These are phyloP conservation scores for Caenorhabditis drosophilae DNA, from an alignment of 2,888 invertebrate genomes.

Conservation along the genomic window DNA sequence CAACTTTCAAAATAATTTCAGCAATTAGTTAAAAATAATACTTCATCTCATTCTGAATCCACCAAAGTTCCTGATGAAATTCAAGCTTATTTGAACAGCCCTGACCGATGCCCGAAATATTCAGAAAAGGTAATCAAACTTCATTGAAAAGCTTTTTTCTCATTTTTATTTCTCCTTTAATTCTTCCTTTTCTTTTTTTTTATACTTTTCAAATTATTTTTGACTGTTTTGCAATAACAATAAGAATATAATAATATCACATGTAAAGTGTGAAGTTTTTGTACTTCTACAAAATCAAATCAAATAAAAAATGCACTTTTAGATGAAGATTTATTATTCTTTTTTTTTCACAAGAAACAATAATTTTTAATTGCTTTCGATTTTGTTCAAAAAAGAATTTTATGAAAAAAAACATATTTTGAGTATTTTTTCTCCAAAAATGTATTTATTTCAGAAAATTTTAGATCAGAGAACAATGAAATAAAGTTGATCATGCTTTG, in stretches of 20 bases:
- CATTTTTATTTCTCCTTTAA: not conserved
- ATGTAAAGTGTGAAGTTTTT: not conserved
- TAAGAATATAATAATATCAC: not conserved
- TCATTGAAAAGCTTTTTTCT: not conserved
- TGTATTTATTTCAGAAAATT: not conserved
- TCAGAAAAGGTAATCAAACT: slow-evolving; percentile 50
- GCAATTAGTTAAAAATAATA: too few relatives aligned
- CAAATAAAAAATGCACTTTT: not conserved
- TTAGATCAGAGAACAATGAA: not conserved
- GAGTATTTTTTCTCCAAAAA: not conserved
- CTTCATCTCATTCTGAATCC: slow-evolving; percentile 11
- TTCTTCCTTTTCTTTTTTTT: not conserved
- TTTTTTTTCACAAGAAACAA: not conserved
- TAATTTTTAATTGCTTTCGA: not conserved
- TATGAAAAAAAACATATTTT: not conserved
- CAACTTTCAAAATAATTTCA: too few relatives aligned
- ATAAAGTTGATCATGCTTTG: not conserved
- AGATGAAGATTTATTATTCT: not conserved
- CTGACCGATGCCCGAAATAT: slow-evolving; percentile 63
- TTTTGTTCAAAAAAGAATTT: not conserved
- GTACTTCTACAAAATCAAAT: not conserved
- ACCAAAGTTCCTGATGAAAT: slow-evolving; percentile 62
- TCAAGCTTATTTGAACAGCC: slow-evolving; percentile 58
- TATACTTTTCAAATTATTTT: not conserved
- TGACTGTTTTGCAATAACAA: not conserved